Conservation (phyloP, 2,888 invertebrate species). For the Sturmia bella region DNA sequence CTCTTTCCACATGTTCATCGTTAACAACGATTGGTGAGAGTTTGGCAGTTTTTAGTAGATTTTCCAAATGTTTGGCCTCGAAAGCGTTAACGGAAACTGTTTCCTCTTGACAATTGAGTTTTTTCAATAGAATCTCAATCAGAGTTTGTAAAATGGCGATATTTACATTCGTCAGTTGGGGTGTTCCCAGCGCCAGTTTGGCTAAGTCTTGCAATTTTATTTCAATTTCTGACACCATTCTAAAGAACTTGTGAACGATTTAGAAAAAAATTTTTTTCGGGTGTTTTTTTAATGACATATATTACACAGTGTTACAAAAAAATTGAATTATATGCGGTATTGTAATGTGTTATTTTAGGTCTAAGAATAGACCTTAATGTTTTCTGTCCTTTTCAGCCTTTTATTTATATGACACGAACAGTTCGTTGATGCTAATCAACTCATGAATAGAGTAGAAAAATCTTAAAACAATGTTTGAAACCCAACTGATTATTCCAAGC, state of each 20-base stretch:
- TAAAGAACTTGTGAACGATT: neutral
- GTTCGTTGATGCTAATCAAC: too few species aligned
- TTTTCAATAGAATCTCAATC: constrained; percentile 76
- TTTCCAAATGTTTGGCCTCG: constrained; percentile 75
- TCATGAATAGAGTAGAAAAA: too few species aligned
- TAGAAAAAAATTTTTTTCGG: neutral
- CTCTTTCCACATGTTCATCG: constrained; percentile 71
- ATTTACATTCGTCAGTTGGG: constrained; percentile 74
- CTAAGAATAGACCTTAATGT: too few species aligned
- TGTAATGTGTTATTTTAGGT: too few species aligned
- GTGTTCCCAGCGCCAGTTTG: constrained; percentile 77
- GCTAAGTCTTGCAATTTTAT: constrained; percentile 77
- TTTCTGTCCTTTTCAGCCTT: too few species aligned
- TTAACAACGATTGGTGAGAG: constrained; percentile 76
- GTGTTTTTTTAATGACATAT: too few species aligned
- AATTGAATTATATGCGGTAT: too few species aligned
- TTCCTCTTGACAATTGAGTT: constrained; percentile 76
- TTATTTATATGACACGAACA: too few species aligned
- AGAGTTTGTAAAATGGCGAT: constrained; percentile 77
- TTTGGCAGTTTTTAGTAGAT: constrained; percentile 73
- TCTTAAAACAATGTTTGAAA: too few species aligned
- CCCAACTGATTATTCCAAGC: too few species aligned
- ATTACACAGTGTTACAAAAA: too few species aligned
- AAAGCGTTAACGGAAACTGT: constrained; percentile 75
- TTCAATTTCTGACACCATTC: constrained; percentile 63